Evolutionary conservation across 2,113 vertebrate species (phyloP), one percentile per base, ranked within the genome.

Genomic region (Podocnemis expansa): DNA sequence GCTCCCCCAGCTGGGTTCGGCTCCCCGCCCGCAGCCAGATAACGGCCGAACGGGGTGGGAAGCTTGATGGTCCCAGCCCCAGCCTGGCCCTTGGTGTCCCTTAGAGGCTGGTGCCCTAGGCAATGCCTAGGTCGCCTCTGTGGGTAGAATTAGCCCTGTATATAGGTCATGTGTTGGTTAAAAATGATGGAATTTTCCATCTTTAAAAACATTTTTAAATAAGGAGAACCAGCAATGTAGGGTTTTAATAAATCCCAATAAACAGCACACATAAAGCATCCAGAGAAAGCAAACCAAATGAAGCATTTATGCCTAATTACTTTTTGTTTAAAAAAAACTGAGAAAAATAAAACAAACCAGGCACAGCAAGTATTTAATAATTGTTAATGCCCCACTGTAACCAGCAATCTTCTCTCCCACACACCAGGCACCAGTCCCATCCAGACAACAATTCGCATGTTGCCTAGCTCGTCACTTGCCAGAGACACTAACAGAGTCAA

Each of bases 351-450:
- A 58, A 27, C 29, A 70, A 38, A 22, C 1, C 16, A 31, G 10
- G 45, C 79, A 87, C n/a, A 8, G 2, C n/a, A 70, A 83, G 56
- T 94, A 96, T 88, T 95, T 91, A 80, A 67, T 84, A n/a, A 56
- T 91, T 89, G 93, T 85, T 67, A 55, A 55, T 85, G 82, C 91
- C 91, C 80, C 93, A 31, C n/a, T 29, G 4, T 34, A 47, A 24
- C 41, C 51, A 73, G 51, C 78, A 60, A 45, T 27, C 58, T 78
- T 34, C 45, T 94, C 92, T 31, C 80, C 11, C 1, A 0, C 55
- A 52, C 38, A 25, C 49, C 2, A 1, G 78, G 80, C 24, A 13
- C 29, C 10, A 8, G 0, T 94, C 78, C 84, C 38, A 4, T 34
- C 60, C 54, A 52, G 54, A 8, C 0, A 1, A 70, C 31, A 79